Evolutionary conservation across 2,888 invertebrate genomes (phyloP), one percentile per base, ranked within the genome.

Genomic region (Chloroclysta siterata): DNA sequence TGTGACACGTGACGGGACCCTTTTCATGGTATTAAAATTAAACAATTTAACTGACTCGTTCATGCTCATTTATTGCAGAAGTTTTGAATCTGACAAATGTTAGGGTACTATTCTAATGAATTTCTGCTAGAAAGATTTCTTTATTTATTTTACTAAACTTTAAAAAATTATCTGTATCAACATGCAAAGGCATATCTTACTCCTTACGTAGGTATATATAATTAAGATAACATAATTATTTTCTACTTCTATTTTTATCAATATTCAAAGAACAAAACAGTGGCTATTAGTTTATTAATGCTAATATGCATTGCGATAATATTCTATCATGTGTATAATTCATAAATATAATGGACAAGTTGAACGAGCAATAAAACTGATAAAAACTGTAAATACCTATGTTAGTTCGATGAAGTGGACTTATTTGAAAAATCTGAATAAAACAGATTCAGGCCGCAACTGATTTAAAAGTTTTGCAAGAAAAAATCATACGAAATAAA

Each of bases 21-120:
- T 71, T 75, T 75, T 74, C 74, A 76, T 68, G 74, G 72, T 73
- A 74, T 74, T 65, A 58, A 68, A 76, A 78, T 71, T 44, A 15
- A 15, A 66, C 68, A 60, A 64, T 73, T 72, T 72, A 53, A 62
- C 56, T 63, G 74, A 44, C 8, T 44, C 22, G 51, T n/a, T 50
- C 17, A 28, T 11, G 33, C 15, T 33, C 15, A 22, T 44, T 15
- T 11, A 51, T 51, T 47, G 17, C 47, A 48, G 14, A 48, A 48
- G 48, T 42, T 53, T 54, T 54, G 39, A 7, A 42, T 53, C n/a
- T 14, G 28, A 46, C 10, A 7, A 33, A 22, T 44, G 15, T 8
- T n/a, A n/a, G n/a, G n/a, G n/a, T n/a, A n/a, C n/a, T n/a, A n/a
- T n/a, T n/a, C n/a, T n/a, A n/a, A n/a, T n/a, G n/a, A n/a, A n/a